Base-by-base conservation (phyloP, 2,113 vertebrate genomes). In the Alces alces region DNA sequence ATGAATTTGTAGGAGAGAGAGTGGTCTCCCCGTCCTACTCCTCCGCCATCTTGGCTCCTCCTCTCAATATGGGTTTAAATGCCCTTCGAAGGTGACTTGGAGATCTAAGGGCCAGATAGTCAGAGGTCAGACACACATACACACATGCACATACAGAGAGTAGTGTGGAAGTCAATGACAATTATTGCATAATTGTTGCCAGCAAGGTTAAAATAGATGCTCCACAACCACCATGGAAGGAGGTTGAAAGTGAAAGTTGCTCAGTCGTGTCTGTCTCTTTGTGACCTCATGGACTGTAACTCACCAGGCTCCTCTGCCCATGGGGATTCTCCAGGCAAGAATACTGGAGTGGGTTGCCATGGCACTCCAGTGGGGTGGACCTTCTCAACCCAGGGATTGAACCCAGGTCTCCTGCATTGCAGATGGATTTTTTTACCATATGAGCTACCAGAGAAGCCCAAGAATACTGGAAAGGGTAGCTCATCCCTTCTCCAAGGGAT, bases 191-290 rank as follows among this genome's bases (percentile, higher is more conserved):
- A 94, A 43, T 91, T 60, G 91, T 50, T 80, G 95, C 91, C 33
- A 93, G 50, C 4, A 2, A 73, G 92, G 95, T 83, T 92, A 45
- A 55, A 85, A 89, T 95, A 96, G 95, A 92, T 12, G 0, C 4
- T 54, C 86, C 91, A 95, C 91, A 88, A 95, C 70, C 80, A 90
- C 70, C 95, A 94, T 80, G n/a, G 97, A 97, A 98, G 93, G 97
- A 96, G 95, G 94, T 97, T 97, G 97, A 88, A 98, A 89, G 98
- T 97, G 96, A 95, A 97, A 98, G n/a, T 73, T 2, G 23, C 66
- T 73, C 66, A 39, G 19, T 73, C 10, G 1, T 39, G 66, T 23
- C n/a, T 73, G 19, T 39, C n/a, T 39, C n/a, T 70, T 23, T 73
- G 66, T 73, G 66, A 73, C 66, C n/a, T 73, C n/a, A 73, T 39